Evolutionary conservation across 23 tunicate genomes (phyloP).

Genomic region (Diplosoma virens): DNA sequence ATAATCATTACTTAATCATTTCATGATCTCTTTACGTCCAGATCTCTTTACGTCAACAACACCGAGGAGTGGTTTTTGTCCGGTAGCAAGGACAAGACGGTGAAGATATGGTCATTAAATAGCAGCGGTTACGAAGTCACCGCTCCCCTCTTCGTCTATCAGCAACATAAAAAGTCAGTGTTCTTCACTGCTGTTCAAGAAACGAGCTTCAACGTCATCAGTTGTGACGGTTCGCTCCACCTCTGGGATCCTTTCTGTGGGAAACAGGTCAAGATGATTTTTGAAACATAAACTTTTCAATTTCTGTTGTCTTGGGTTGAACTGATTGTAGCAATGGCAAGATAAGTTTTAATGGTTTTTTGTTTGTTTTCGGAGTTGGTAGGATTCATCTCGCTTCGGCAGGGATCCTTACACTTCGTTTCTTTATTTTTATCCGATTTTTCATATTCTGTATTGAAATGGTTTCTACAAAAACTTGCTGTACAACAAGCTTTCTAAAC

Average conservation of each 20-base stretch:
- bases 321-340: no score
- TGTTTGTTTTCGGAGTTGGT: no score
- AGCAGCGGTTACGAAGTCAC: background rate
- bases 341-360: no score
- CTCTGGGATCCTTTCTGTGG: slow-evolving; percentile 94
- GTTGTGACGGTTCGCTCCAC: slow-evolving; percentile 77
- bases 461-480: no score
- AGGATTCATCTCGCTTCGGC: no score
- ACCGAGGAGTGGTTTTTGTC: slow-evolving; percentile 88
- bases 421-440: no score
- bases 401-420: no score
- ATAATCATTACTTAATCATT: no score
- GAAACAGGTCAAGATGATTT: slow-evolving; percentile 37
- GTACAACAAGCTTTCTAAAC: no score
- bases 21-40: background rate
- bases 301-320: no score
- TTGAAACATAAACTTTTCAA: no score
- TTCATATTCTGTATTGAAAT: no score
- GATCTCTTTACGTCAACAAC: slow-evolving; percentile 30
- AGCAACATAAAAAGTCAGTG: slow-evolving; percentile 60
- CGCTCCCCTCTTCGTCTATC: slow-evolving; percentile 42
- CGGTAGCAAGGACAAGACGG: slow-evolving; percentile 78
- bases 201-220: slow-evolving; percentile 37
- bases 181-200: slow-evolving; percentile 39
- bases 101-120: slow-evolving; percentile 72